Conservation (phyloP, 1,140 invertebrate species). For the Cydia amplana region DNA sequence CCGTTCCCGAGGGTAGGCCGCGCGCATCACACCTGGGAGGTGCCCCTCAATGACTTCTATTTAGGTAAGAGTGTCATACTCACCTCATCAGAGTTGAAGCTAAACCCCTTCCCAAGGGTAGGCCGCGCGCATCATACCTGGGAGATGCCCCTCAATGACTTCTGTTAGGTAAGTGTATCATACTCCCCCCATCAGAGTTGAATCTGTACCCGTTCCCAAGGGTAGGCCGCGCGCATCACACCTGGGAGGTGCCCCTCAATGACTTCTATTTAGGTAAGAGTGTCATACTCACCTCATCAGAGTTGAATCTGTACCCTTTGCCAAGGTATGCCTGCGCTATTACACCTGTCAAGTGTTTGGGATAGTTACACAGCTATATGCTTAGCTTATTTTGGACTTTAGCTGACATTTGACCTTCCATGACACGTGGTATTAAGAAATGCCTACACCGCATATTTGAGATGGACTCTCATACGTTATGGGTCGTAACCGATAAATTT, state of each 20-base stretch:
- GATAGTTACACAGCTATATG: no score
- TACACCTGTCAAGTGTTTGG: constrained; percentile 64
- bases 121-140: constrained; percentile 59
- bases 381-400: background rate
- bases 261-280: no score
- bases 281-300: constrained; percentile 23
- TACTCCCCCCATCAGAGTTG: constrained; percentile 35
- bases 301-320: constrained; percentile 77
- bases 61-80: constrained; percentile 49
- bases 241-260: constrained; percentile 64
- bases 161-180: no score
- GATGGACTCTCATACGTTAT: background rate
- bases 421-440: background rate
- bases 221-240: constrained; percentile 74
- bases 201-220: constrained; percentile 80
- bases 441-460: background rate
- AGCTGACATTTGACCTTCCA: background rate
- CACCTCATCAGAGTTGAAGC: constrained; percentile 56
- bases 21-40: constrained; percentile 70
- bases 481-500: background rate
- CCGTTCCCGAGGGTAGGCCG: constrained; percentile 80
- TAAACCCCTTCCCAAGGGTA: constrained; percentile 79
- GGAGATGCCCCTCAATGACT: constrained; percentile 53
- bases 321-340: constrained; percentile 78
- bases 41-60: constrained; percentile 59